These are phyloP conservation scores for Nesoenas mayeri DNA, from an alignment of 2,113 vertebrate species.

Conservation along the genomic window DNA sequence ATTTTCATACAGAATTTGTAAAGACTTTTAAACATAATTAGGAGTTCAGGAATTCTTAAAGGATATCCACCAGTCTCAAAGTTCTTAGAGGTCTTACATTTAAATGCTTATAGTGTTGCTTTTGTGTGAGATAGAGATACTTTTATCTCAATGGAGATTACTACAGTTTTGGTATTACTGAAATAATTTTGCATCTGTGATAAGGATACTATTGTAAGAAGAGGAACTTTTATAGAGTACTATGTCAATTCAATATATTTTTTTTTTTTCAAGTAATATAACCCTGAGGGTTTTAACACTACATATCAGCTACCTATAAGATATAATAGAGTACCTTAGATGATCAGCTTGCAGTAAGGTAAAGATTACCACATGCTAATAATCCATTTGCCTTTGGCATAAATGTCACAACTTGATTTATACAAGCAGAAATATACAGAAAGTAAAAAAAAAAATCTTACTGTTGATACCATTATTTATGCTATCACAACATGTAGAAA, in stretches of 20 bases:
- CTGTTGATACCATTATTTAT: not conserved
- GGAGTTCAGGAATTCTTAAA: not conserved
- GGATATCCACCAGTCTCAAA: not conserved
- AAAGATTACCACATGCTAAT: not conserved
- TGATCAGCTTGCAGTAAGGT: not conserved
- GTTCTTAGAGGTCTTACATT: not conserved
- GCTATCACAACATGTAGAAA: not conserved
- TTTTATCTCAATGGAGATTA: not conserved
- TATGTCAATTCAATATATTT: not conserved
- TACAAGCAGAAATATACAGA: not conserved
- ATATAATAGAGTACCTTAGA: not conserved
- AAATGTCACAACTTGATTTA: not conserved
- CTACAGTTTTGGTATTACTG: not conserved
- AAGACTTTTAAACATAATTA: not conserved
- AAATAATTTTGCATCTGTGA: not conserved
- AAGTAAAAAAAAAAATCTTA: not conserved
- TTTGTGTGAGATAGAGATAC: not conserved
- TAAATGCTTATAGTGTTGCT: not conserved
- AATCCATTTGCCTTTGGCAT: not conserved
- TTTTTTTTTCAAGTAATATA: not conserved
- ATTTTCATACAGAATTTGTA: not conserved
- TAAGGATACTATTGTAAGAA: not conserved
- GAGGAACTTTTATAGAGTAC: not conserved
- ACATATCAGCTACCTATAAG: not conserved
- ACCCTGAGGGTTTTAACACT: not conserved